Evolutionary conservation across 2,888 invertebrate species (phyloP), one percentile per base, ranked within the genome.

Genomic region (Lumbricus terrestris): DNA sequence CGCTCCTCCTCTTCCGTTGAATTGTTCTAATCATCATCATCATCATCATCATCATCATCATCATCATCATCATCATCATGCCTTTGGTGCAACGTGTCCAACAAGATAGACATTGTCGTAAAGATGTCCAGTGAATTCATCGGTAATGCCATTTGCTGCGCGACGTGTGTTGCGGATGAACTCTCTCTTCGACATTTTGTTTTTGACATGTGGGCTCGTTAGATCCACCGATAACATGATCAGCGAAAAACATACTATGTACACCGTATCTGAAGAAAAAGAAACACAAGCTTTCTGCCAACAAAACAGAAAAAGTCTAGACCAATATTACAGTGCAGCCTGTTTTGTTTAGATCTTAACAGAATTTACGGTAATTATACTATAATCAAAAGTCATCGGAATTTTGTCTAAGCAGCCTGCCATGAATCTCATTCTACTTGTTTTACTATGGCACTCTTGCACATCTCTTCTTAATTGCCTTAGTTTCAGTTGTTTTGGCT

Each of bases 171-270:
- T 96, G 90, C 95, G 94, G 93, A 96, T 96, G 92, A 96, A 96
- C 92, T 96, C 95, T 89, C 95, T 93, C 92, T 96, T 96, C 33
- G 95, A 95, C 96, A 96, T 96, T 93, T 96, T 96, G 94, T 96
- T 96, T 92, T 95, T 95, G 90, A 96, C 95, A 90, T 95, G 95
- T 38, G 95, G 95, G 92, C 95, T 95, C 90, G 94, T 93, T 40
- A 96, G 94, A 92, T 96, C 96, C 13, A 95, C 95, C 4, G 95
- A 96, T 90, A 96, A 93, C 94, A 96, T 94, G 91, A 96, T 95
- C 89, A 96, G 93, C 0, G 95, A 95, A 93, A 94, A 96, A 91
- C 95, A 95, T 85, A 95, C 93, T 89, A 96, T 94, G 93, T 95
- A 95, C 29, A 95, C 95, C 18, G 94, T 94, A 92, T 95, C 95